Conservation (phyloP, 2,797 vertebrate genomes). For the Podarcis siculus region DNA sequence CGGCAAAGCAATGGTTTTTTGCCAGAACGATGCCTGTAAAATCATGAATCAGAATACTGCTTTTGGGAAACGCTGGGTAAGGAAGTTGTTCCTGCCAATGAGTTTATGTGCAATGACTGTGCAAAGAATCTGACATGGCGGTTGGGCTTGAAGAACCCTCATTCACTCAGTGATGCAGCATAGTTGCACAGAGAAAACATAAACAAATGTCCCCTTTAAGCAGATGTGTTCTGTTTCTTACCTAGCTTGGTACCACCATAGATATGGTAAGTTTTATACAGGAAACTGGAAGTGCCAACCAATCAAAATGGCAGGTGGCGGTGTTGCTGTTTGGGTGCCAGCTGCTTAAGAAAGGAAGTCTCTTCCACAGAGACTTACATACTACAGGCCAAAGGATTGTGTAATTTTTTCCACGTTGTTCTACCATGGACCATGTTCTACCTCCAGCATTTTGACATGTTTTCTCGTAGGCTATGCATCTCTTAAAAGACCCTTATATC, state of each 20-base stretch:
- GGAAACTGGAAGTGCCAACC: not conserved
- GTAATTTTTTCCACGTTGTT: not conserved
- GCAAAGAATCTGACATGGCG: not conserved
- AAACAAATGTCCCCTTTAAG: not conserved
- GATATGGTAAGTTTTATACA: not conserved
- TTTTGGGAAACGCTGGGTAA: constrained; percentile 1
- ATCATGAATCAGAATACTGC: constrained; percentile 15
- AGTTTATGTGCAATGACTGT: not conserved
- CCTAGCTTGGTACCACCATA: not conserved
- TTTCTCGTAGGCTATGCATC: not conserved
- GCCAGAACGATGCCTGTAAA: constrained; percentile 22
- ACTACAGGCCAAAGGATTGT: not conserved
- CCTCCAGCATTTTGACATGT: not conserved
- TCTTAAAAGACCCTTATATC: not conserved
- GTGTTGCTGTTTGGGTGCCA: not conserved
- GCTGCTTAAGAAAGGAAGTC: not conserved
- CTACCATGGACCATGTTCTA: not conserved
- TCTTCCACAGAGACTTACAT: not conserved
- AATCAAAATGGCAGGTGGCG: not conserved
- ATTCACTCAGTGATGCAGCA: not conserved
- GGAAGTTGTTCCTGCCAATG: constrained; percentile 3
- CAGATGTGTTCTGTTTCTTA: not conserved
- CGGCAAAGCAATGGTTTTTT: not conserved
- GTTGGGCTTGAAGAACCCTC: not conserved
- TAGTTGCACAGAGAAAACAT: not conserved